A percentile compares a stretch with the other conserved stretches of the same genome.
phyloP scores from a whole-genome alignment of 1,140 invertebrate genomes.

The Uloborus diversus region DNA sequence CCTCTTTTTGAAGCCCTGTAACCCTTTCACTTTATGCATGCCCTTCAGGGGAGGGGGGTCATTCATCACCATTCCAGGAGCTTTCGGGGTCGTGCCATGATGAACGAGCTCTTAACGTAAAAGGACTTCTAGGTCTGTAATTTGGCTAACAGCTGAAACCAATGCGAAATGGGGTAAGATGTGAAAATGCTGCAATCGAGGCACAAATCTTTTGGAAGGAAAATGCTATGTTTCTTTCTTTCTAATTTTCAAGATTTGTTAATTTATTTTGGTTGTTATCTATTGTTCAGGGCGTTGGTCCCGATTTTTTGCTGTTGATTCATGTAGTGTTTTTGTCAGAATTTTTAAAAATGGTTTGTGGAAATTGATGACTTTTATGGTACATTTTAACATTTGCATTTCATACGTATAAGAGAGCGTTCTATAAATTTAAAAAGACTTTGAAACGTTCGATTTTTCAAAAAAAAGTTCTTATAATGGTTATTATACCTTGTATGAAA shows the following conservation, averaged over 20 bases:
- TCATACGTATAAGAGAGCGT: no score
- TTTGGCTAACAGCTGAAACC: constrained; percentile 54
- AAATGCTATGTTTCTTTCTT: not conserved
- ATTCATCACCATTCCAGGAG: constrained; percentile 48
- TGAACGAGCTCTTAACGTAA: constrained; percentile 53
- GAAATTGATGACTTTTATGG: no score
- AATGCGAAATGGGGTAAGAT: constrained; percentile 18
- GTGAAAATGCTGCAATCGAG: constrained; percentile 18
- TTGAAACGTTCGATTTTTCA: no score
- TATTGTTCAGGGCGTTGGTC: constrained; percentile 11
- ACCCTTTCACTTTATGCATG: constrained; percentile 26
- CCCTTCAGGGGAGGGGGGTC: constrained; percentile 6
- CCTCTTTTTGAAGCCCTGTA: not conserved
- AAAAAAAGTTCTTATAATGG: no score
- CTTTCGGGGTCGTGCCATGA: constrained; percentile 42
- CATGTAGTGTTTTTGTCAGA: constrained; percentile 5
- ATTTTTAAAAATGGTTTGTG: not conserved
- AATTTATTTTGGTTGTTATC: constrained; percentile 8
- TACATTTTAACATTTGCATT: no score
- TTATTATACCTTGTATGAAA: no score
- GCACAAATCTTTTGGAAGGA: constrained; percentile 4
- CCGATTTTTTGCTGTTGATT: constrained; percentile 3
- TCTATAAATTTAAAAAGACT: no score
- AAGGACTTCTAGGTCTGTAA: constrained; percentile 52
- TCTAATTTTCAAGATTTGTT: constrained; percentile 14